Percentiles rank a stretch among this genome's conserved stretches.
These are phyloP conservation scores for Eupsilia transversa DNA, from an alignment of 2,888 invertebrate genomes.

Conservation along the genomic window DNA sequence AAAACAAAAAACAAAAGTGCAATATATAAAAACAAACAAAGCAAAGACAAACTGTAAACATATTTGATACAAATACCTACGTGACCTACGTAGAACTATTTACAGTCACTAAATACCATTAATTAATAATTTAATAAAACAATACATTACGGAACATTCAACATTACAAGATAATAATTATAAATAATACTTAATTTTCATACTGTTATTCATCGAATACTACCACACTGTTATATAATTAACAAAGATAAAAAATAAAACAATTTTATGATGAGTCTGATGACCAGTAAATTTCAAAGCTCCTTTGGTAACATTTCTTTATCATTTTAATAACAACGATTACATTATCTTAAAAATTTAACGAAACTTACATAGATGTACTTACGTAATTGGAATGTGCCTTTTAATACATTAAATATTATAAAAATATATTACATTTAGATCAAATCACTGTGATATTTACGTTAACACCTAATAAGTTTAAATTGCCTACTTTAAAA, in stretches of 20 bases:
- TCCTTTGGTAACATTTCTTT: slow-evolving; percentile 73
- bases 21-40: slow-evolving; percentile 56
- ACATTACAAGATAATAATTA: slow-evolving; percentile 28
- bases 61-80: slow-evolving; percentile 26
- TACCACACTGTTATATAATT: slow-evolving; percentile 24
- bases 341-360: slow-evolving; percentile 55
- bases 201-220: slow-evolving; percentile 5
- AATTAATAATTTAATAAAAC: slow-evolving; percentile 25
- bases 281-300: slow-evolving; percentile 60
- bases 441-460: slow-evolving; percentile 39
- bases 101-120: slow-evolving; percentile 34
- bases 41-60: slow-evolving; percentile 32
- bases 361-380: slow-evolving; percentile 60
- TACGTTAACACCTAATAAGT: slow-evolving; percentile 23
- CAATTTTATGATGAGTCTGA: slow-evolving; percentile 27
- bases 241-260: slow-evolving; percentile 31
- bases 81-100: slow-evolving; percentile 12
- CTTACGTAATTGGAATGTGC: slow-evolving; percentile 70
- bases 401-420: slow-evolving; percentile 49
- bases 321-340: slow-evolving; percentile 50
- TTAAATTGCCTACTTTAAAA: slow-evolving; percentile 26
- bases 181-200: slow-evolving; percentile 31
- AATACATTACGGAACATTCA: slow-evolving; percentile 47
- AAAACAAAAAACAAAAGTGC: slow-evolving; percentile 56
- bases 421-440: slow-evolving; percentile 60